Evolutionary conservation across 2,797 vertebrate genomes (phyloP).

Genomic region (Neosilurus mollespiculum): DNA sequence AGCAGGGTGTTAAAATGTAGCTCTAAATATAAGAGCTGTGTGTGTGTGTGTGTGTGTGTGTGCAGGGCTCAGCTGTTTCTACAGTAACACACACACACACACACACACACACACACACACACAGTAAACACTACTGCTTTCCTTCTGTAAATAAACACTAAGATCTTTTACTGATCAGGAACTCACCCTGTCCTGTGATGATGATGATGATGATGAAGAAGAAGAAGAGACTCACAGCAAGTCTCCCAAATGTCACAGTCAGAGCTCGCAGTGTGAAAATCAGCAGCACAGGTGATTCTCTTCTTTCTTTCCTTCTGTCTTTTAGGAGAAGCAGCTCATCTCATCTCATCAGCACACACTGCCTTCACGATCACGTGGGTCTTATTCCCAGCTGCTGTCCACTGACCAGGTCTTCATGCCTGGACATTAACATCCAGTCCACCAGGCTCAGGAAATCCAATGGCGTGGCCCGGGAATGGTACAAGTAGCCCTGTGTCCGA

Average conservation of each 20-base stretch:
- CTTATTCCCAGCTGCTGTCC: constrained; percentile 37
- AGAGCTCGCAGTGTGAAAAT: background rate
- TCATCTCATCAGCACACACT: constrained; percentile 41
- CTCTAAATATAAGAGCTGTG: background rate
- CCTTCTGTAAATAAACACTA: background rate
- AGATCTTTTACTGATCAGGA: background rate
- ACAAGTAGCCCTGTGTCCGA: constrained; percentile 41
- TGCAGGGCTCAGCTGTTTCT: background rate
- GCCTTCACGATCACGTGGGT: constrained; percentile 36
- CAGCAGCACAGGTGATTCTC: background rate
- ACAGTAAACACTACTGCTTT: constrained; percentile 24
- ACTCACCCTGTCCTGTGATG: constrained; percentile 18
- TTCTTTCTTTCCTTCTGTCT: too few relatives aligned
- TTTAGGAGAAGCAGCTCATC: too few relatives aligned
- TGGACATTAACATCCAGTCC: constrained; percentile 10
- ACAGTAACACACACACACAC: background rate
- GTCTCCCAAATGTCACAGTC: constrained; percentile 17
- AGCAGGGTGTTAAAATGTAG: background rate
- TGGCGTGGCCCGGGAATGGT: constrained; percentile 17
- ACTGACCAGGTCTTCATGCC: constrained; percentile 38
- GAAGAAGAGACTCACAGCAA: background rate
- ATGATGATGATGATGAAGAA: background rate
- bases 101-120: constrained; percentile 3
- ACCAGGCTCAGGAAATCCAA: constrained; percentile 6
- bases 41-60: background rate